A percentile compares a stretch with the other conserved stretches of the same genome.
These are phyloP conservation scores for Mastomys coucha DNA, from an alignment of 2,113 vertebrate genomes.

Conservation along the genomic window DNA sequence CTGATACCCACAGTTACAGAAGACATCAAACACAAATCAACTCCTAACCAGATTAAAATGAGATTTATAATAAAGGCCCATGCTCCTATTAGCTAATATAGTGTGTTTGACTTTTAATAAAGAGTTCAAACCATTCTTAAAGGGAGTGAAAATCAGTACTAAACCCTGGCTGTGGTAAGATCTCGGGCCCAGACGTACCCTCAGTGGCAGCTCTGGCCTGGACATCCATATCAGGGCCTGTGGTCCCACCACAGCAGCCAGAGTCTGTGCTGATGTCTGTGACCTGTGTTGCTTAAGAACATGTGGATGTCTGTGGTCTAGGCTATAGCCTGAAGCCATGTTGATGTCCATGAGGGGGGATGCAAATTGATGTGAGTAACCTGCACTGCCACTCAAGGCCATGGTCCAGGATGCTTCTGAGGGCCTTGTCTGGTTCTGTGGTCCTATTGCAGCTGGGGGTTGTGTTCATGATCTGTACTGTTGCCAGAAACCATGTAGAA, in stretches of 20 bases:
- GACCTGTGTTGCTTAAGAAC: not conserved
- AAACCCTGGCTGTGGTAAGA: not conserved
- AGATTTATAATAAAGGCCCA: not conserved
- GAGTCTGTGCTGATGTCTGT: not conserved
- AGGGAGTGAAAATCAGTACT: not conserved
- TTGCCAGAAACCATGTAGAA: not conserved
- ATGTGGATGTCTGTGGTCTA: not conserved
- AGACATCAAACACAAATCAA: slow-evolving; percentile 8
- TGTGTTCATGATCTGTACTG: not conserved
- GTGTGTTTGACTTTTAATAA: not conserved
- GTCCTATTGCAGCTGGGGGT: not conserved
- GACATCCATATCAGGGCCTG: no score
- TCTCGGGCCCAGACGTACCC: not conserved
- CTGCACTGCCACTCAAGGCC: not conserved
- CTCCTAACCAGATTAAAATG: not conserved
- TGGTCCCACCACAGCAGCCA: not conserved
- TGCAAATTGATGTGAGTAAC: not conserved
- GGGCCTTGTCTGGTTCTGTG: not conserved
- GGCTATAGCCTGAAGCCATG: not conserved
- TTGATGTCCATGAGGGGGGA: no score
- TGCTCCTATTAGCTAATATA: slow-evolving; percentile 10
- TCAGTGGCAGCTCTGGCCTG: not conserved
- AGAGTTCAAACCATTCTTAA: not conserved
- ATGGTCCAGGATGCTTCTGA: not conserved
- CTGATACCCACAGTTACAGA: not conserved